These are phyloP conservation scores for Chroicocephalus ridibundus DNA, from an alignment of 2,113 vertebrate species.

Conservation along the genomic window DNA sequence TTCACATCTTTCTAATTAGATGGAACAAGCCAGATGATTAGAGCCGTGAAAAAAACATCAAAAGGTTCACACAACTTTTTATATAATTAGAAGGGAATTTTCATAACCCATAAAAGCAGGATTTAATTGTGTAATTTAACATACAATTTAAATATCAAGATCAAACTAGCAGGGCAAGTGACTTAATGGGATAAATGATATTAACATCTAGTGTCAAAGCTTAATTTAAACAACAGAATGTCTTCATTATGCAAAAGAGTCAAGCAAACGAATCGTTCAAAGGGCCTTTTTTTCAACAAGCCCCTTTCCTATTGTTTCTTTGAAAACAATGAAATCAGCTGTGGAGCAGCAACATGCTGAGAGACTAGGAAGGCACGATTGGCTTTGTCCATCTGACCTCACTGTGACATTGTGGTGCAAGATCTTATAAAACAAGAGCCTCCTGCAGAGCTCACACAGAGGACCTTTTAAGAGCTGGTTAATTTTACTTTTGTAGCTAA, in stretches of 20 bases:
- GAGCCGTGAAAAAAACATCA: slow-evolving; percentile 63
- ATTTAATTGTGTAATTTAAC: slow-evolving; percentile 78
- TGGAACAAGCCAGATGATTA: slow-evolving; percentile 69
- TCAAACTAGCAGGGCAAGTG: slow-evolving; percentile 79
- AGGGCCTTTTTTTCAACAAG: slow-evolving; percentile 73
- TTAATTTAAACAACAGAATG: slow-evolving; percentile 85
- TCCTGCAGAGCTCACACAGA: slow-evolving; percentile 65
- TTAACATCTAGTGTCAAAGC: slow-evolving; percentile 81
- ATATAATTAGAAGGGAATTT: slow-evolving; percentile 70
- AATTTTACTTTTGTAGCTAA: slow-evolving; percentile 85
- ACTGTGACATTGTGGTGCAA: slow-evolving; percentile 69
- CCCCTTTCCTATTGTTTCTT: slow-evolving; percentile 79
- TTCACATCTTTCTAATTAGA: slow-evolving; percentile 73
- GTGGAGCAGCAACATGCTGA: slow-evolving; percentile 64
- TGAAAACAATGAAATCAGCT: slow-evolving; percentile 78
- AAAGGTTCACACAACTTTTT: slow-evolving; percentile 69
- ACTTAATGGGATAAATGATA: slow-evolving; percentile 83
- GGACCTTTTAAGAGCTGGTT: slow-evolving; percentile 76
- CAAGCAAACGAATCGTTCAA: slow-evolving; percentile 72
- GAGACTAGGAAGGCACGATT: slow-evolving; percentile 61
- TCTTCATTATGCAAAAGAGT: slow-evolving; percentile 81
- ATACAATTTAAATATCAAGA: slow-evolving; percentile 84
- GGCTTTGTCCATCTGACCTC: slow-evolving; percentile 73
- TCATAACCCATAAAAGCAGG: slow-evolving; percentile 74
- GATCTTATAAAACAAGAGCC: slow-evolving; percentile 77